These are phyloP conservation scores for Haliclona indistincta DNA, from an alignment of 37 sponge, comb jelly and placozoan species.

Conservation along the genomic window DNA sequence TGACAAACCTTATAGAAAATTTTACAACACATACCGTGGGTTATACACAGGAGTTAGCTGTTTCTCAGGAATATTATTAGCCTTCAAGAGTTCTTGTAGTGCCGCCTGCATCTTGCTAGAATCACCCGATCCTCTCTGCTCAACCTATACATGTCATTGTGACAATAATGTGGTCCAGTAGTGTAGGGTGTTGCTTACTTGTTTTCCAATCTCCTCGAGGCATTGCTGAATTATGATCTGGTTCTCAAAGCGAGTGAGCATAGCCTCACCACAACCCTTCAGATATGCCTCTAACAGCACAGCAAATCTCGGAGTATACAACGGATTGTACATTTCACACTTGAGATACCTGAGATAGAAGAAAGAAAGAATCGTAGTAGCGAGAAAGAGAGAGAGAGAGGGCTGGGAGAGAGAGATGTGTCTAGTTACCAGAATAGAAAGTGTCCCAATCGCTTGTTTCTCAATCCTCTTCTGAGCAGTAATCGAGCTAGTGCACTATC, in stretches of 20 bases:
- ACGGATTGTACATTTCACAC: conserved; percentile 54
- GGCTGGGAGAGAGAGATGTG: no score
- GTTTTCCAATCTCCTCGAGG: conserved; percentile 43
- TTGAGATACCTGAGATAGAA: conserved; percentile 33
- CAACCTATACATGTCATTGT: no score
- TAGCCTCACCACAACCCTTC: conserved; percentile 53
- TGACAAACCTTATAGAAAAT: no score
- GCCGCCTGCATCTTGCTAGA: conserved; percentile 39
- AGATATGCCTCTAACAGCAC: conserved; percentile 61
- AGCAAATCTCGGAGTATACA: conserved; percentile 44
- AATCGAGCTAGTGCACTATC: conserved; percentile 79
- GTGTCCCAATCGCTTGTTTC: conserved; percentile 78
- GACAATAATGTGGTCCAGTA: no score
- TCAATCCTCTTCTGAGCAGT: conserved; percentile 71
- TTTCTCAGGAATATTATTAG: not conserved
- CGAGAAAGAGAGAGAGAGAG: no score
- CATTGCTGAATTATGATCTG: conserved; percentile 26
- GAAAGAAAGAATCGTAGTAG: no score
- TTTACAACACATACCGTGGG: conserved; percentile 27
- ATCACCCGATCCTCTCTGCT: conserved; percentile 46
- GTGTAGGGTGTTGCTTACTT: conserved; percentile 18
- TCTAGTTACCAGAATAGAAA: conserved; percentile 92
- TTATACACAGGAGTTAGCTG: conserved; percentile 56
- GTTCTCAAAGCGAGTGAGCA: conserved; percentile 20
- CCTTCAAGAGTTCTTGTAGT: conserved; percentile 11